A percentile compares a stretch with the other conserved stretches of the same genome.
Conservation (phyloP, 2,797 vertebrate species). For the Artibeus lituratus region DNA sequence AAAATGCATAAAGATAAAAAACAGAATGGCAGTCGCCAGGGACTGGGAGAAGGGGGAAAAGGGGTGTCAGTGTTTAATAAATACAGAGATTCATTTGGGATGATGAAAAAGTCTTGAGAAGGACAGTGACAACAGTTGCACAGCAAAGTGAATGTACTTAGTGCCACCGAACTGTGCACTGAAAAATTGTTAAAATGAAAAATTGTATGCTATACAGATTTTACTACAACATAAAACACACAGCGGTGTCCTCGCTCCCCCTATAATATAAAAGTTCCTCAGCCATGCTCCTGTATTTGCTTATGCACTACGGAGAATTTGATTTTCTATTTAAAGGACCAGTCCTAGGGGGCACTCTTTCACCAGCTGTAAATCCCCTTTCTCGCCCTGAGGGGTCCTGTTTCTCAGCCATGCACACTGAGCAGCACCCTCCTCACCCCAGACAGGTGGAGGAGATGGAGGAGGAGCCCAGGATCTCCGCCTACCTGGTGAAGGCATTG, state of each 20-base stretch:
- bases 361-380: background rate
- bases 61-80: too few species aligned
- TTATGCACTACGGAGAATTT: background rate
- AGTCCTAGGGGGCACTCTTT: background rate
- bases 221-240: background rate
- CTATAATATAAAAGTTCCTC: background rate
- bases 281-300: background rate
- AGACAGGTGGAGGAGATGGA: background rate
- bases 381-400: background rate
- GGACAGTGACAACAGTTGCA: background rate
- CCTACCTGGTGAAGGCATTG: background rate
- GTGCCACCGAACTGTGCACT: background rate
- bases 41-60: too few species aligned
- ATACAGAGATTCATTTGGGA: too few species aligned
- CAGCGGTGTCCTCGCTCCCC: background rate
- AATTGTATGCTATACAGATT: background rate
- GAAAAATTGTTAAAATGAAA: background rate
- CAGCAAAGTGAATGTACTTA: background rate
- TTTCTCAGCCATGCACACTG: fast-evolving
- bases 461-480: background rate
- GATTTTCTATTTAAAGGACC: background rate
- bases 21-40: too few species aligned
- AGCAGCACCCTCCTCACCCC: background rate
- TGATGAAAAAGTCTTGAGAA: background rate
- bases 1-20: too few species aligned